Conservation (phyloP, 30 jellyfish, hydroid and myxozoan genomes). For the Mastigias papua region DNA sequence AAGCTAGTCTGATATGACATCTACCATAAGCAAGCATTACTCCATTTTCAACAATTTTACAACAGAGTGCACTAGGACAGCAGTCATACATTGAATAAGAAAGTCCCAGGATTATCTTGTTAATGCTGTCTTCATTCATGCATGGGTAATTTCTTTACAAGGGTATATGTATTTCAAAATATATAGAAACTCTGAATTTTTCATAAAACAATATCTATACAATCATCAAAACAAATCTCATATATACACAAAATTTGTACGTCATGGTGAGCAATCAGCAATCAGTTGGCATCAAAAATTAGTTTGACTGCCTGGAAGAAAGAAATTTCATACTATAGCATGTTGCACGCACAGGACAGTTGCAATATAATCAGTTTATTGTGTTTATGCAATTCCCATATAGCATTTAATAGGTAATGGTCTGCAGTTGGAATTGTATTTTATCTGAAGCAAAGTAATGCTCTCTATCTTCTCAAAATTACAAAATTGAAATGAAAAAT, state of each 20-base stretch:
- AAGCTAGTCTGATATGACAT: too few species aligned
- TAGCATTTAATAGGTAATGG: too few species aligned
- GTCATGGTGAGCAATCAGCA: background rate
- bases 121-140: background rate
- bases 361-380: background rate
- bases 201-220: background rate
- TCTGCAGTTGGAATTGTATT: too few species aligned
- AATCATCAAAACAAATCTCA: background rate
- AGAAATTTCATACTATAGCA: background rate
- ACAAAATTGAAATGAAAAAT: too few species aligned
- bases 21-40: too few species aligned
- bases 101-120: too few species aligned
- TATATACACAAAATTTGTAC: background rate
- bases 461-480: too few species aligned
- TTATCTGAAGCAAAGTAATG: too few species aligned
- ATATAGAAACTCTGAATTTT: background rate
- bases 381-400: too few species aligned
- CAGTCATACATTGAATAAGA: too few species aligned
- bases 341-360: background rate
- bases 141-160: background rate
- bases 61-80: too few species aligned
- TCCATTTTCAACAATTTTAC: too few species aligned
- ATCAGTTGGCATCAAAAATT: background rate
- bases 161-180: background rate
- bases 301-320: constrained; percentile 8